phyloP scores from a whole-genome alignment of 2,797 vertebrate genomes.

The Pipistrellus nathusii region DNA sequence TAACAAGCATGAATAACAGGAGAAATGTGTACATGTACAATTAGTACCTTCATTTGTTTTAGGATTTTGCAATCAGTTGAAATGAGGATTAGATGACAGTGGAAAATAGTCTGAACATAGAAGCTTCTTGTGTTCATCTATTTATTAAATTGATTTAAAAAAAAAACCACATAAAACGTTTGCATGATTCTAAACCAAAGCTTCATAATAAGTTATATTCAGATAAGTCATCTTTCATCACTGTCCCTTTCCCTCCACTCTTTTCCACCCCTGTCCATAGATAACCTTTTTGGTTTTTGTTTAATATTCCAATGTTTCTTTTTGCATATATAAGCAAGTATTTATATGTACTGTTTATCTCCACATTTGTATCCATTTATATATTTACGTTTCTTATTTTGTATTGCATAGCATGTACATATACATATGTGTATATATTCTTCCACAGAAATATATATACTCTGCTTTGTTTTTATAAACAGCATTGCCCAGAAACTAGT shows the following conservation, averaged over 20 bases:
- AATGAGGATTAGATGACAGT: constrained; percentile 48
- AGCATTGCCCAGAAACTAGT: not conserved
- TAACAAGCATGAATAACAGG: constrained; percentile 24
- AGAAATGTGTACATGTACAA: constrained; percentile 13
- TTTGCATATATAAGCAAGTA: not conserved
- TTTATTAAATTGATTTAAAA: constrained; percentile 48
- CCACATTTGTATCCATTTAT: not conserved
- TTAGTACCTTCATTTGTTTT: constrained; percentile 48
- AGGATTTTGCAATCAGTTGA: constrained; percentile 35
- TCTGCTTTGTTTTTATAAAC: not conserved
- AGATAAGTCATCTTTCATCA: not conserved
- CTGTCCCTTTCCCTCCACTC: not conserved
- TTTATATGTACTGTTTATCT: not conserved
- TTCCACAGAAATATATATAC: not conserved
- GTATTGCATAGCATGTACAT: not conserved
- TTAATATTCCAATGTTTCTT: constrained; percentile 24
- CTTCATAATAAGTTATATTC: constrained; percentile 32
- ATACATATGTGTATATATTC: not conserved
- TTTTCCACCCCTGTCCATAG: not conserved
- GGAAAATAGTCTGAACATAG: not conserved
- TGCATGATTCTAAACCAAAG: constrained; percentile 30
- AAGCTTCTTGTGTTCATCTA: constrained; percentile 40
- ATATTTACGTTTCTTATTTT: not conserved
- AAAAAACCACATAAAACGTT: constrained; percentile 7
- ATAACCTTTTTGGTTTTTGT: not conserved